Evolutionary conservation across 2,113 vertebrate species (phyloP).

Genomic region (Macrotis lagotis): DNA sequence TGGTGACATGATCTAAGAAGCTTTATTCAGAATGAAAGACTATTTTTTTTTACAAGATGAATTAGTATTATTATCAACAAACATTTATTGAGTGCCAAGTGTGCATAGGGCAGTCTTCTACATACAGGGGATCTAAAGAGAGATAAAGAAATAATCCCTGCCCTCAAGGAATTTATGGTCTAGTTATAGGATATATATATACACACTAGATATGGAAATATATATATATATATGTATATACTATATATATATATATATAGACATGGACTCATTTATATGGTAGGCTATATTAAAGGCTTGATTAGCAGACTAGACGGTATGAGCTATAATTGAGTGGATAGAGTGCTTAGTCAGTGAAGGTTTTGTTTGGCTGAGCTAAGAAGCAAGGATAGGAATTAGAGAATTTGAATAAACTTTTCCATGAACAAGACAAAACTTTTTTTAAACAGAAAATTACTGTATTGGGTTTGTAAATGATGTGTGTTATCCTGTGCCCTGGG

Average conservation of each 20-base stretch:
- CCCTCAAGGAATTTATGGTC: not conserved
- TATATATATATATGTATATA: not conserved
- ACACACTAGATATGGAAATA: too few relatives aligned
- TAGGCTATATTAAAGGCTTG: not conserved
- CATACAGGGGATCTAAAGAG: not conserved
- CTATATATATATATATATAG: not conserved
- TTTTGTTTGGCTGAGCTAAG: not conserved
- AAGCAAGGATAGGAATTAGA: conserved; percentile 15
- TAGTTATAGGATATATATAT: not conserved
- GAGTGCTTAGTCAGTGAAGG: not conserved
- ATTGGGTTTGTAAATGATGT: conserved; percentile 36
- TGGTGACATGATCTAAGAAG: conserved; percentile 25
- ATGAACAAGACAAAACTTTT: conserved; percentile 15
- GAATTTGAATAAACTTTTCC: conserved; percentile 7
- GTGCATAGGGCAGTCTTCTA: not conserved
- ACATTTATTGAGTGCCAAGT: conserved; percentile 25
- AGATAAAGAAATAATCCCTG: not conserved
- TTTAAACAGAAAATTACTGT: not conserved
- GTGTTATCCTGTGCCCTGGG: conserved; percentile 13
- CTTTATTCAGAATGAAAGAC: not conserved
- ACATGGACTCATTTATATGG: not conserved
- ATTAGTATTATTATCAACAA: conserved; percentile 13
- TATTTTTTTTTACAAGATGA: not conserved
- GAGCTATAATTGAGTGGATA: not conserved
- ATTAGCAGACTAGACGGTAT: not conserved